These are phyloP conservation scores for Colossoma macropomum DNA, from an alignment of 2,113 vertebrate species.

Conservation along the genomic window DNA sequence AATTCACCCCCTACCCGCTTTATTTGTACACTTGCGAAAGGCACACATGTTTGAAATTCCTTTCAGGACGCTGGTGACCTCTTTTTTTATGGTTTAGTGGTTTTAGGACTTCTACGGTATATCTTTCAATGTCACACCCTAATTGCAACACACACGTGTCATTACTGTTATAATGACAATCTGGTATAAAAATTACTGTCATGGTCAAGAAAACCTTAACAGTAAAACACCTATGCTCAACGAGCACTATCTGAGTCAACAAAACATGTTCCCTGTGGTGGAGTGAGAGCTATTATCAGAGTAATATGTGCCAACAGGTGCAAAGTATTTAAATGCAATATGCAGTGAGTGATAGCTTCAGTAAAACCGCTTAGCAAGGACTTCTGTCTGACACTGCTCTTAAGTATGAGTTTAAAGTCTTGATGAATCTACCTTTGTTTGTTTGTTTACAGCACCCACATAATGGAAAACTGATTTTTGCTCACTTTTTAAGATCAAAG, in stretches of 20 bases:
- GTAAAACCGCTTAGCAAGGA: too few relatives aligned
- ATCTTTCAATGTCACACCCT: slow-evolving; percentile 9
- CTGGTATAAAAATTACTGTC: not conserved
- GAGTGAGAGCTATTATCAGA: not conserved
- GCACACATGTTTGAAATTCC: not conserved
- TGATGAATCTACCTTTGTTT: too few relatives aligned
- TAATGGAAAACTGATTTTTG: too few relatives aligned
- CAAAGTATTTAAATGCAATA: not conserved
- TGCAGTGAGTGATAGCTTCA: not conserved
- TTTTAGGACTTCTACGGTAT: not conserved
- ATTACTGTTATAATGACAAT: not conserved
- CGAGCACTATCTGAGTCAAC: not conserved
- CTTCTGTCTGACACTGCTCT: too few relatives aligned
- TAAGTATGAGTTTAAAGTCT: too few relatives aligned
- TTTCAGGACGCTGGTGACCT: not conserved
- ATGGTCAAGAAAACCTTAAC: not conserved
- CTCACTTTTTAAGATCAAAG: too few relatives aligned
- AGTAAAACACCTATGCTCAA: not conserved
- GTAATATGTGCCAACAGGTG: not conserved
- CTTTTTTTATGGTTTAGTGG: slow-evolving; percentile 14
- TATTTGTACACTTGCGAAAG: slow-evolving; percentile 12
- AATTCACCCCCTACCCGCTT: not conserved
- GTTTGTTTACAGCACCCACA: too few relatives aligned
- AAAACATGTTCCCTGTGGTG: not conserved
- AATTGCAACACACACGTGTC: not conserved